phyloP scores from a whole-genome alignment of 30 jellyfish, hydroid and myxozoan genomes.

The Aurelia sp. region DNA sequence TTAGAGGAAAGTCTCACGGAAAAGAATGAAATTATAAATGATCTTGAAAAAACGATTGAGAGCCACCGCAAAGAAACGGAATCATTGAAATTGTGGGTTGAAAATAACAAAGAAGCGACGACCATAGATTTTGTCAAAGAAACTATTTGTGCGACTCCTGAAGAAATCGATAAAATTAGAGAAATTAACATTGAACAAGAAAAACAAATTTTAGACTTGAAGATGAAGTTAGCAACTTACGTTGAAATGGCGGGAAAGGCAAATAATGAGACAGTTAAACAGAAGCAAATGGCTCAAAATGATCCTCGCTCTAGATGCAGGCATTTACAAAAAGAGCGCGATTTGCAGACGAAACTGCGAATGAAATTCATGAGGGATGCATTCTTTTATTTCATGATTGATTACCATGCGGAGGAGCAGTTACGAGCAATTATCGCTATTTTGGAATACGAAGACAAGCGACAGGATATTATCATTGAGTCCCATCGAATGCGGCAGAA shows the following conservation, averaged over 20 bases:
- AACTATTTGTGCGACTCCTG: conserved; percentile 50
- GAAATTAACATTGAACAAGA: conserved; percentile 45
- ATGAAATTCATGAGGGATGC: conserved; percentile 95
- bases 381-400: conserved; percentile 92
- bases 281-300: not conserved
- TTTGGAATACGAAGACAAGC: conserved; percentile 90
- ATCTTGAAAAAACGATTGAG: conserved; percentile 23
- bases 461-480: conserved; percentile 86
- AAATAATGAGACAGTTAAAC: conserved; percentile 2
- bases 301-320: conserved; percentile 29
- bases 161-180: conserved; percentile 38
- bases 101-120: conserved; percentile 42
- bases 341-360: conserved; percentile 72
- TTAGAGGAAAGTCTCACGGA: conserved; percentile 24
- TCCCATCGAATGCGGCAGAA: conserved; percentile 87
- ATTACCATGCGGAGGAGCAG: conserved; percentile 97
- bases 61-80: conserved; percentile 35
- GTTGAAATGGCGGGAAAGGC: not conserved
- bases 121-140: conserved; percentile 31
- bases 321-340: conserved; percentile 52
- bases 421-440: conserved; percentile 90
- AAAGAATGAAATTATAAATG: conserved; percentile 29
- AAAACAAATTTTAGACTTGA: conserved; percentile 36
- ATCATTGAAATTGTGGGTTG: conserved; percentile 25
- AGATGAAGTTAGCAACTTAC: not conserved